Conservation (phyloP, 2,113 vertebrate species). For the Mystacornis crossleyi region DNA sequence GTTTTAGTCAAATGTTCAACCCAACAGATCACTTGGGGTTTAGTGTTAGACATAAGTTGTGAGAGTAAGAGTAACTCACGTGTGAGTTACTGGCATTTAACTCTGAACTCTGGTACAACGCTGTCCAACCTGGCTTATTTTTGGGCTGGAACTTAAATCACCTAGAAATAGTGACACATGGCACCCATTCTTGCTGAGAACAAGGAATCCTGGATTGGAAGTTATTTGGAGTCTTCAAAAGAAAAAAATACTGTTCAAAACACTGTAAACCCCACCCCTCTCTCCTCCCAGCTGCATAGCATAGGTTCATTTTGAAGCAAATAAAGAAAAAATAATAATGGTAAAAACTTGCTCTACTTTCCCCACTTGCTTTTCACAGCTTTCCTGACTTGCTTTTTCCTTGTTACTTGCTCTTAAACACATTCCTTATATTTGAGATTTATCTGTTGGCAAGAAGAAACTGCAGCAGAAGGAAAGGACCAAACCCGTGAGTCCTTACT, state of each 20-base stretch:
- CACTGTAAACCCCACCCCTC: rapidly evolving
- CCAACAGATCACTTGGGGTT: background rate
- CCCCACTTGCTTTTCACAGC: background rate
- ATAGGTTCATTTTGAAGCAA: background rate
- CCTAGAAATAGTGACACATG: background rate
- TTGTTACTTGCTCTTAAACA: background rate
- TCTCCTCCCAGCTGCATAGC: background rate
- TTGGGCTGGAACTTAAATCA: background rate
- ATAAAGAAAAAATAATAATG: background rate
- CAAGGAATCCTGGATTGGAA: background rate
- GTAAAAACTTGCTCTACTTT: background rate
- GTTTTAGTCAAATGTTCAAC: background rate
- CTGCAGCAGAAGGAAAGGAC: background rate
- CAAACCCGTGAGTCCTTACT: background rate
- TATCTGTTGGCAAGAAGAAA: background rate
- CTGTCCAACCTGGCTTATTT: background rate
- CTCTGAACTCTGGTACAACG: background rate
- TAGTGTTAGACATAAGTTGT: background rate
- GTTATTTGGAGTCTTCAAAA: background rate
- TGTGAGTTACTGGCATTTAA: background rate
- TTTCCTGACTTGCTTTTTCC: background rate
- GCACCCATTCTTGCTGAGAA: background rate
- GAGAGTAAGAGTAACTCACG: background rate
- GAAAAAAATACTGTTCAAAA: background rate
- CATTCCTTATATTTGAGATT: background rate